Percentiles rank a stretch among this genome's conserved stretches.
These are phyloP conservation scores for Philaenus spumarius DNA, from an alignment of 1,140 invertebrate species.

Conservation along the genomic window DNA sequence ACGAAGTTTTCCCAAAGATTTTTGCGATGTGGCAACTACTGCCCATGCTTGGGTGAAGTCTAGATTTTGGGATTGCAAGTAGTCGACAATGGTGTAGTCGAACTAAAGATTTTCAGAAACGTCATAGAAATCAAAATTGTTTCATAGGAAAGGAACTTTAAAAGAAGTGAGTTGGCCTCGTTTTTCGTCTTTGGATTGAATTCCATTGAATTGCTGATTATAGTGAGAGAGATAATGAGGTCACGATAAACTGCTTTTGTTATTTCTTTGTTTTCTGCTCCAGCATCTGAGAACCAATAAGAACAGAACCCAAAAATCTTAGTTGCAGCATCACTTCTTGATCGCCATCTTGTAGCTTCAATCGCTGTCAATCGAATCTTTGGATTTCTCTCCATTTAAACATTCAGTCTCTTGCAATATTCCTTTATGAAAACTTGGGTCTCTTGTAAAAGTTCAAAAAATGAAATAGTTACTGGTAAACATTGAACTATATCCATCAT, in stretches of 20 bases:
- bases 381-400: conserved; percentile 6
- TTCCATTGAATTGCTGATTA: neutral
- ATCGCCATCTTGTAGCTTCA: conserved; percentile 4
- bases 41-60: conserved; percentile 3
- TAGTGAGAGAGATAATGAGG: neutral
- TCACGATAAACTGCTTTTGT: neutral
- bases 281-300: too few species aligned
- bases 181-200: too few species aligned
- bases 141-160: neutral
- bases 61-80: neutral
- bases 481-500: too few species aligned
- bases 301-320: neutral
- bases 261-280: too few species aligned
- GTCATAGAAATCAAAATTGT: too few species aligned
- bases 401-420: neutral
- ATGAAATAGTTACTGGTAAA: too few species aligned
- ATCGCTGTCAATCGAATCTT: neutral
- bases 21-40: neutral
- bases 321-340: neutral
- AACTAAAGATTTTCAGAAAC: too few species aligned
- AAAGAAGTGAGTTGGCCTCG: neutral
- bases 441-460: neutral
- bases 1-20: too few species aligned
- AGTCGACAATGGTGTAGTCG: neutral
- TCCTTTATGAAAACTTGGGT: too few species aligned